Base-by-base conservation (phyloP, 64 coral and sea anemone species). In the Montipora foliosa region DNA sequence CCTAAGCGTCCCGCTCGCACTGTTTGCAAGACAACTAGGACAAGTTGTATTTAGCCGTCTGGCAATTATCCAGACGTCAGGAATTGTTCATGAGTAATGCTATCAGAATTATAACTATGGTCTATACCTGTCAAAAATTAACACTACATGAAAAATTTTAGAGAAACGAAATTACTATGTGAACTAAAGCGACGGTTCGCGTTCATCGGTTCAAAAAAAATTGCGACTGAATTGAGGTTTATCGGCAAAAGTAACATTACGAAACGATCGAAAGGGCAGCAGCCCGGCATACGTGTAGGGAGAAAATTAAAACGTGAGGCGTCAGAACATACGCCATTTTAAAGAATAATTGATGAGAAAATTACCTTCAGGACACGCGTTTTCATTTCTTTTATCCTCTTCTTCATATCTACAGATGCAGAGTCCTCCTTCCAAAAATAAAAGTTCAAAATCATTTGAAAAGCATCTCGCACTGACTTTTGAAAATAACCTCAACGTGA, bases 361-460 rank as follows among this genome's bases (percentile, higher is more conserved):
- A 82, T 61, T 82, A 86, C 82, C 82, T 86, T 86, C 1, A 68
- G 64, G 4, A 86, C 62, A 51, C 82, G 82, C 20, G 49, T 72
- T 86, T 86, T 86, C 82, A 72, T 86, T 50, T 86, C 82, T 86
- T 86, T 86, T 37, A 59, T 51, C 66, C 47, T 86, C 66, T 86
- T 86, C 82, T 86, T 86, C 82, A 86, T 86, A 71, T 86, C 82
- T 46, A 72, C 66, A 17, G 82, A 19, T 50, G 82, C 48, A 22
- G 64, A 67, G 8, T 86, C 82, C 4, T 86, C 82, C 82, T 86
- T 46, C 45, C 15, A 72, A 72, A 49, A 1, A 49, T 47, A 70
- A 86, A 49, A 24, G 8, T 24, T 24, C 68, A 6, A 8, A 19
- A 64, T 20, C 66, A 72, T 72, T 68, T 45, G 13, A 4, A 49